phyloP scores from a whole-genome alignment of 1,140 invertebrate genomes.

The Ostrea denselamellosa region DNA sequence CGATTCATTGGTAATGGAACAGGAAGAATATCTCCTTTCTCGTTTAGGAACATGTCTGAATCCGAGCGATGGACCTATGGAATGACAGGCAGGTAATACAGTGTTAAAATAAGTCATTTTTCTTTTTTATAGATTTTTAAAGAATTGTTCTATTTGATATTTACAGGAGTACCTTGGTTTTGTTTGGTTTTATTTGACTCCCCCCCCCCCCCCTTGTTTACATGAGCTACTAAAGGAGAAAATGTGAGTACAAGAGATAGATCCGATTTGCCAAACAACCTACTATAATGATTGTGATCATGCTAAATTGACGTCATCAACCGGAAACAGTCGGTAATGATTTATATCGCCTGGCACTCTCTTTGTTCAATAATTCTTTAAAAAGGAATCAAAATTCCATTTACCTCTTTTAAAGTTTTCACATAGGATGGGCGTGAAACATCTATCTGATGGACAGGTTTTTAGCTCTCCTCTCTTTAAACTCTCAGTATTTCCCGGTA shows the following conservation, averaged over 20 bases:
- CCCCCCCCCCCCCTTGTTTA: too few species aligned
- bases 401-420: conserved; percentile 16
- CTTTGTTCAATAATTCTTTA: not conserved
- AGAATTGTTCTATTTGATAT: too few species aligned
- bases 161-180: too few species aligned
- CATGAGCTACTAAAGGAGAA: too few species aligned
- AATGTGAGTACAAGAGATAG: too few species aligned
- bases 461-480: not conserved
- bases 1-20: not conserved
- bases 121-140: too few species aligned
- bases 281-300: not conserved
- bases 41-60: not conserved
- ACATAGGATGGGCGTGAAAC: not conserved
- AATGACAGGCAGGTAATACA: not conserved
- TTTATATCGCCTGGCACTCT: too few species aligned
- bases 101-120: not conserved
- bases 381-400: not conserved
- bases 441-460: not conserved
- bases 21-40: conserved; percentile 2
- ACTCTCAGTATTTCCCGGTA: not conserved
- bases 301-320: not conserved
- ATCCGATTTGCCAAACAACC: too few species aligned
- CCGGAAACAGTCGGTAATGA: too few species aligned
- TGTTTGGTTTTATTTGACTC: too few species aligned
- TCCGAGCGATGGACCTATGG: not conserved